Percentiles rank a stretch among this genome's conserved stretches.
phyloP scores from a whole-genome alignment of 1,140 invertebrate genomes.

The Euwallacea fornicatus region DNA sequence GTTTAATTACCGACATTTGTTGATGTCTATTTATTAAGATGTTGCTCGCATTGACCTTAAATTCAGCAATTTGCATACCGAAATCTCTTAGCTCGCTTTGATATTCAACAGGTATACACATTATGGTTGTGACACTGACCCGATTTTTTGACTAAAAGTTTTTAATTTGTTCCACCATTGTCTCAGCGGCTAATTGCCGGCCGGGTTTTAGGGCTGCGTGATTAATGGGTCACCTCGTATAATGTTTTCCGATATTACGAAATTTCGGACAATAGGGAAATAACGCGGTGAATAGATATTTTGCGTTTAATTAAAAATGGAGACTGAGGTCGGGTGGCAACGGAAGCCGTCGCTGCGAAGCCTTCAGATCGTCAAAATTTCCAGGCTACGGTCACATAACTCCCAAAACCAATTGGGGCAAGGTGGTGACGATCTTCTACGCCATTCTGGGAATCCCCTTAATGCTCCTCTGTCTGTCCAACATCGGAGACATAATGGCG shows the following conservation, averaged over 20 bases:
- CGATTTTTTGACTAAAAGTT: neutral
- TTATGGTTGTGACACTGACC: constrained; percentile 3
- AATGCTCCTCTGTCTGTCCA: constrained; percentile 91
- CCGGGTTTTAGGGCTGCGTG: constrained; percentile 2
- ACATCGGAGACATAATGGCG: constrained; percentile 95
- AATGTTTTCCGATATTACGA: constrained; percentile 1
- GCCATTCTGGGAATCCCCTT: constrained; percentile 93
- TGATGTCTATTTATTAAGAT: too few species aligned
- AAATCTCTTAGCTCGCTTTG: neutral
- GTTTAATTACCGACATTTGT: too few species aligned
- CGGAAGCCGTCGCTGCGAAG: too few species aligned
- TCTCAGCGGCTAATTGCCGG: constrained; percentile 11
- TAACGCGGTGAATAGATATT: constrained; percentile 6
- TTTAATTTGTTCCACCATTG: constrained; percentile 21
- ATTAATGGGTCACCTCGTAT: constrained; percentile 17
- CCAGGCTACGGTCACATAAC: constrained; percentile 94
- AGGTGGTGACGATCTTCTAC: constrained; percentile 94
- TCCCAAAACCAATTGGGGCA: constrained; percentile 88
- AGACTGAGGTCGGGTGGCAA: too few species aligned
- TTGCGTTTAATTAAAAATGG: constrained; percentile 8
- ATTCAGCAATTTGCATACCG: neutral
- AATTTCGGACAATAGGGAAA: constrained; percentile 22
- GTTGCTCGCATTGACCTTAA: constrained; percentile 3
- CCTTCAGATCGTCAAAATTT: constrained; percentile 36
- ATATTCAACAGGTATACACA: constrained; percentile 15